Evolutionary conservation across 1,140 invertebrate species (phyloP).

Genomic region (Tetramorium simillimum): DNA sequence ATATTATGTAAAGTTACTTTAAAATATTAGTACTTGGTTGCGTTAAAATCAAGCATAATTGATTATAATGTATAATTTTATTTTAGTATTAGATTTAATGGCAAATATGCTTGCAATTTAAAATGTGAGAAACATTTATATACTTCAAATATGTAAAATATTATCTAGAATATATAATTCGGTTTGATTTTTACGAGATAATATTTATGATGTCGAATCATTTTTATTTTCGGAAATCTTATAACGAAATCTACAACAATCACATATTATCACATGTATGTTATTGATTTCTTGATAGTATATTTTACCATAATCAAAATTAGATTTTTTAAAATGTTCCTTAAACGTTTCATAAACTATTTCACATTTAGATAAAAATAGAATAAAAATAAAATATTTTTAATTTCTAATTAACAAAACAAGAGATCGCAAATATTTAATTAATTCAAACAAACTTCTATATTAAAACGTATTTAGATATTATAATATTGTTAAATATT

Average conservation of each 20-base stretch:
- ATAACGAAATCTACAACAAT: neutral
- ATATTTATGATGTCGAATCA: neutral
- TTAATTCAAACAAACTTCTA: neutral
- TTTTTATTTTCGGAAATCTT: neutral
- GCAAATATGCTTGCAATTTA: neutral
- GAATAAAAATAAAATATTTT: neutral
- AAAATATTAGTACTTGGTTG: neutral
- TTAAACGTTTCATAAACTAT: neutral
- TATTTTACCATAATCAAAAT: neutral
- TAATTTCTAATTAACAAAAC: constrained; percentile 8
- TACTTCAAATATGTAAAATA: neutral
- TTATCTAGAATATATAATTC: neutral
- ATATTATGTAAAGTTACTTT: neutral
- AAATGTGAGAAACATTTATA: neutral
- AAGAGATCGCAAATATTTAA: neutral
- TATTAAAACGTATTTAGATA: neutral
- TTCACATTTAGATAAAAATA: neutral
- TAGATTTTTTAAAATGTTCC: neutral
- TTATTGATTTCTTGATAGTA: neutral
- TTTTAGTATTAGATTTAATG: neutral
- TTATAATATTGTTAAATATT: neutral
- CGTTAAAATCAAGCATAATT: neutral
- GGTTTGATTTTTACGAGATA: neutral
- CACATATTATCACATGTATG: neutral
- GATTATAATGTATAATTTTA: neutral